Evolutionary conservation across 2,888 invertebrate species (phyloP).

Genomic region (Thyatira batis): DNA sequence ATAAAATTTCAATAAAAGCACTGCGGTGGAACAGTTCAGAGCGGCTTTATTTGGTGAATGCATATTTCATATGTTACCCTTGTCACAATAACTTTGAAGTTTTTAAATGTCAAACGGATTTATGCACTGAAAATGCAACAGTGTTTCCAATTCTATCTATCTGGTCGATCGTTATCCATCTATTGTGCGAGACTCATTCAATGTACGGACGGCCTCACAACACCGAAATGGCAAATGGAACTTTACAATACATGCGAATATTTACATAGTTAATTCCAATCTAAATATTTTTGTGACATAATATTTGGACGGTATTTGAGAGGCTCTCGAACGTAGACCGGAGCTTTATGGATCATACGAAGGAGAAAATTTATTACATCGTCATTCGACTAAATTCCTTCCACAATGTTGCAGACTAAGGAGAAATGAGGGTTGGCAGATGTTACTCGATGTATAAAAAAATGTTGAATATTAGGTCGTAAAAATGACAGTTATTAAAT

Average conservation of each 20-base stretch:
- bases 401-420: slow-evolving; percentile 55
- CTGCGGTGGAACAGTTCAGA: not conserved
- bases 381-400: slow-evolving; percentile 65
- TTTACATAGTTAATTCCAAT: slow-evolving; percentile 1
- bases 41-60: not conserved
- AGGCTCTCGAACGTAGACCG: slow-evolving; percentile 23
- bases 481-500: slow-evolving; percentile 59
- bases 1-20: slow-evolving; percentile 16
- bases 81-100: not conserved
- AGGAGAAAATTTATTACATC: slow-evolving; percentile 63
- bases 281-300: slow-evolving; percentile 24
- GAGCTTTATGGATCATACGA: slow-evolving; percentile 66
- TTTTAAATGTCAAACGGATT: not conserved
- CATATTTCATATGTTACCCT: not conserved
- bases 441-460: slow-evolving; percentile 45
- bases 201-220: not conserved
- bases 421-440: slow-evolving; percentile 65
- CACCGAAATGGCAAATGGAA: not conserved
- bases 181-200: not conserved
- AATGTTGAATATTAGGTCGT: slow-evolving; percentile 53
- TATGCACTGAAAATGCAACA: not conserved
- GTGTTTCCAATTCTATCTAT: not conserved
- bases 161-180: not conserved
- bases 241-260: not conserved
- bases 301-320: slow-evolving; percentile 29